These are phyloP conservation scores for Drosophila anomalata DNA, from an alignment of 2,888 invertebrate genomes.

Conservation along the genomic window DNA sequence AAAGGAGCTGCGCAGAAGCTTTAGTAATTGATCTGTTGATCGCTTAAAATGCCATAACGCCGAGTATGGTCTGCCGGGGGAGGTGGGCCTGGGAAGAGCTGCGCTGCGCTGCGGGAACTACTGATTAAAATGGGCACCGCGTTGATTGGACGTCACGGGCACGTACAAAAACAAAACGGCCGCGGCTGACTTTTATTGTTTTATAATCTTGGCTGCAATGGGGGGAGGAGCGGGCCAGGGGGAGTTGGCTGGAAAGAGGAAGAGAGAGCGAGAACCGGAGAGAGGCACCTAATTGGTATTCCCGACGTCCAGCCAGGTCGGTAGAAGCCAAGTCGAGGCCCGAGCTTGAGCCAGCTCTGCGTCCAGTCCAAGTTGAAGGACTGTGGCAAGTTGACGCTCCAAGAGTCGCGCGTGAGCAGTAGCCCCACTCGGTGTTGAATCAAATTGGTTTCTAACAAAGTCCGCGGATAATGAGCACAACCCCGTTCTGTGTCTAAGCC, in stretches of 20 bases:
- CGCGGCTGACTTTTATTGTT: conserved; percentile 72
- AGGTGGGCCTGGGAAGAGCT: neutral
- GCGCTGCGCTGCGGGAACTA: neutral
- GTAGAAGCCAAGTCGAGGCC: conserved; percentile 50
- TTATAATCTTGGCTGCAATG: conserved; percentile 53
- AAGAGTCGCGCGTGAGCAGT: conserved; percentile 62
- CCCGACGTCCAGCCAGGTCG: conserved; percentile 61
- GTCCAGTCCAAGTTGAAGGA: conserved; percentile 73
- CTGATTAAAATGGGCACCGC: conserved; percentile 63
- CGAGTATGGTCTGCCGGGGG: conserved; percentile 52
- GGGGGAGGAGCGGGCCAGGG: conserved; percentile 4
- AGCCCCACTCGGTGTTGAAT: neutral
- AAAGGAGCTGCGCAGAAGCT: conserved; percentile 20
- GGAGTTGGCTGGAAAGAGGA: neutral
- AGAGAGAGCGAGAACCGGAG: conserved; percentile 1
- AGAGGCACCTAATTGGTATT: conserved; percentile 69
- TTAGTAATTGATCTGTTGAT: conserved; percentile 55
- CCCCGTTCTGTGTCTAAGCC: conserved; percentile 11
- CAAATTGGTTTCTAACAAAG: neutral
- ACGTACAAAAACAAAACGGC: conserved; percentile 64
- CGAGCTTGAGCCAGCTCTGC: conserved; percentile 48
- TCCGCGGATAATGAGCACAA: conserved; percentile 26
- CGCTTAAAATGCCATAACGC: conserved; percentile 78
- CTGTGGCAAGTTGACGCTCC: conserved; percentile 71
- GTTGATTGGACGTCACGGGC: conserved; percentile 74